Conservation (phyloP, 1,140 invertebrate species). For the Chironomus tepperi region DNA sequence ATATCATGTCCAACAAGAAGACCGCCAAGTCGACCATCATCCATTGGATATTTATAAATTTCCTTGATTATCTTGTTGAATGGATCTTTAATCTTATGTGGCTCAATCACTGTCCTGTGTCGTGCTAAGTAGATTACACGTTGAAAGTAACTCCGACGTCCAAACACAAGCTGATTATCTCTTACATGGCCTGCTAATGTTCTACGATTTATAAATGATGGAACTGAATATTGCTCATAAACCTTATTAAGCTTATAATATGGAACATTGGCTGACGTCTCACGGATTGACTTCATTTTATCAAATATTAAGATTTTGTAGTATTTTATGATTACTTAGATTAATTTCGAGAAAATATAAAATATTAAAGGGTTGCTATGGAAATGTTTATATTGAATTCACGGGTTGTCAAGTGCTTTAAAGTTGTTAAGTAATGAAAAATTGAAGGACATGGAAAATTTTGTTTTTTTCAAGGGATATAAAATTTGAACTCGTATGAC, state of each 20-base stretch:
- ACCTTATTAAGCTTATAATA: background rate
- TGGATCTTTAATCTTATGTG: background rate
- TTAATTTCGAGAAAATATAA: no score
- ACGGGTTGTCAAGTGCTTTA: no score
- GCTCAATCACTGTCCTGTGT: background rate
- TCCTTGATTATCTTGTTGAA: background rate
- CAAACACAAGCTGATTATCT: background rate
- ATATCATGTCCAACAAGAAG: background rate
- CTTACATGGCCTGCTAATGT: background rate
- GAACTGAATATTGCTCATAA: background rate
- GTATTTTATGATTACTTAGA: no score
- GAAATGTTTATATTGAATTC: no score
- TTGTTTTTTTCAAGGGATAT: no score
- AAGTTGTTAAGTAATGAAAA: no score
- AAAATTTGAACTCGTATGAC: no score
- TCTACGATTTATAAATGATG: background rate
- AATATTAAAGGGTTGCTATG: no score
- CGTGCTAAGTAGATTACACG: background rate
- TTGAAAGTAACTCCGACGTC: background rate
- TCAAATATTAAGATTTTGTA: no score
- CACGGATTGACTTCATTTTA: background rate
- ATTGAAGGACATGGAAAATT: no score
- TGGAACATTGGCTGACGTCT: background rate
- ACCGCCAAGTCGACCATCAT: background rate
- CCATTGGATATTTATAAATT: slow-evolving; percentile 20